phyloP scores from a whole-genome alignment of 1,140 invertebrate species.

The Temnothorax curvispinosus region DNA sequence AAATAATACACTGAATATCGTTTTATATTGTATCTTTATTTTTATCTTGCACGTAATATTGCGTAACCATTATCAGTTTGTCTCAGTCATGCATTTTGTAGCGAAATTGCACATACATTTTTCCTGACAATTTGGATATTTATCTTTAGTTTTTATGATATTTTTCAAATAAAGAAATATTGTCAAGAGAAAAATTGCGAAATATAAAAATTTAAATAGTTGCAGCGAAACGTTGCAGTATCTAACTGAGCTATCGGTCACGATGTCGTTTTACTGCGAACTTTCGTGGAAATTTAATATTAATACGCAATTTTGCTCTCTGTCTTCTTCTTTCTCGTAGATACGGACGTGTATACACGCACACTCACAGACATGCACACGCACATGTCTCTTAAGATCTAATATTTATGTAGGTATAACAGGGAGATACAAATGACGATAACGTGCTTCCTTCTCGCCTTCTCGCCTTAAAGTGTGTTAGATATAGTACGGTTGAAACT shows the following conservation, averaged over 20 bases:
- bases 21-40: neutral
- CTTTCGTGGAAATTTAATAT: constrained; percentile 74
- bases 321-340: constrained; percentile 69
- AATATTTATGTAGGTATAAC: constrained; percentile 73
- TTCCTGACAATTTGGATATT: neutral
- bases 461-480: neutral
- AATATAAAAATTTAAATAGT: constrained; percentile 36
- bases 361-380: neutral
- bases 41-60: neutral
- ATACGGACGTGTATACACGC: neutral
- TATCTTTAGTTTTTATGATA: neutral
- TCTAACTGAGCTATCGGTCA: constrained; percentile 35
- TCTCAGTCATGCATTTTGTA: neutral
- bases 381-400: constrained; percentile 62
- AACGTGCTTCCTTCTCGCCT: constrained; percentile 67
- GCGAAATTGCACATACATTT: neutral
- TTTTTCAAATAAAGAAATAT: neutral
- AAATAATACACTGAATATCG: neutral
- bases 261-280: constrained; percentile 49
- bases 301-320: constrained; percentile 76
- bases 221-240: neutral
- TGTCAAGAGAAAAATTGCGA: neutral
- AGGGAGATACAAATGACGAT: constrained; percentile 73
- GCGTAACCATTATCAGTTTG: neutral
- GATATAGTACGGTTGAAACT: constrained; percentile 50